A percentile compares a stretch with the other conserved stretches of the same genome.
phyloP scores from a whole-genome alignment of 1,140 invertebrate species.

The Scaptomyza graminum region DNA sequence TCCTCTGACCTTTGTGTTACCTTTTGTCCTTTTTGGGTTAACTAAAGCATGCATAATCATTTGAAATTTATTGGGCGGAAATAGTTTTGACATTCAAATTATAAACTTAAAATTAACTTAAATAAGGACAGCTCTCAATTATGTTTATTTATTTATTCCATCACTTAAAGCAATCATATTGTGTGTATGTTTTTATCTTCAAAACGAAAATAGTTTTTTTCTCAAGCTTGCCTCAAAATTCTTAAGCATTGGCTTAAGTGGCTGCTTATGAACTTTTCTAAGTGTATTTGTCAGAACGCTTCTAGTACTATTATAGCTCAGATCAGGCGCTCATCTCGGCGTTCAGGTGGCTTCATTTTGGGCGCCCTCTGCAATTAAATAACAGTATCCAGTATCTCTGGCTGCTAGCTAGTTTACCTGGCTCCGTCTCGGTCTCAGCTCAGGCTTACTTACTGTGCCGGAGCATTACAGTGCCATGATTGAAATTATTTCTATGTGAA shows the following conservation, averaged over 20 bases:
- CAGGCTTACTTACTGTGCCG: constrained; percentile 45
- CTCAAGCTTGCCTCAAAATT: neutral
- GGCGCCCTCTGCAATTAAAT: constrained; percentile 62
- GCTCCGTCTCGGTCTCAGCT: constrained; percentile 12
- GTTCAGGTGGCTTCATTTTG: constrained; percentile 22
- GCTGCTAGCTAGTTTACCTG: neutral
- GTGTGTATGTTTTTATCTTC: neutral
- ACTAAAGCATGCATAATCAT: constrained; percentile 49
- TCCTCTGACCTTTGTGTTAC: neutral
- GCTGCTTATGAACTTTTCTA: constrained; percentile 17
- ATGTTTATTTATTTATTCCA: too few relatives aligned
- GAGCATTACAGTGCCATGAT: constrained; percentile 69
- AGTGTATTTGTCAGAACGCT: neutral
- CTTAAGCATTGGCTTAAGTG: constrained; percentile 11
- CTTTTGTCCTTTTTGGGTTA: constrained; percentile 4
- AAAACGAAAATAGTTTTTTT: neutral
- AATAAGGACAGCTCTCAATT: neutral
- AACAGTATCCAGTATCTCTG: constrained; percentile 39
- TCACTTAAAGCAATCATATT: too few relatives aligned
- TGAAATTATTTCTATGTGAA: constrained; percentile 74
- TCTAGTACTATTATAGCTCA: neutral
- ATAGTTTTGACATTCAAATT: constrained; percentile 1
- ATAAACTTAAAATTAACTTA: neutral
- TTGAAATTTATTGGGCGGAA: constrained; percentile 68
- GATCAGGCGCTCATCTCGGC: constrained; percentile 9